A percentile compares a stretch with the other conserved stretches of the same genome.
phyloP scores from a whole-genome alignment of 2,113 vertebrate genomes.

The Merops nubicus region DNA sequence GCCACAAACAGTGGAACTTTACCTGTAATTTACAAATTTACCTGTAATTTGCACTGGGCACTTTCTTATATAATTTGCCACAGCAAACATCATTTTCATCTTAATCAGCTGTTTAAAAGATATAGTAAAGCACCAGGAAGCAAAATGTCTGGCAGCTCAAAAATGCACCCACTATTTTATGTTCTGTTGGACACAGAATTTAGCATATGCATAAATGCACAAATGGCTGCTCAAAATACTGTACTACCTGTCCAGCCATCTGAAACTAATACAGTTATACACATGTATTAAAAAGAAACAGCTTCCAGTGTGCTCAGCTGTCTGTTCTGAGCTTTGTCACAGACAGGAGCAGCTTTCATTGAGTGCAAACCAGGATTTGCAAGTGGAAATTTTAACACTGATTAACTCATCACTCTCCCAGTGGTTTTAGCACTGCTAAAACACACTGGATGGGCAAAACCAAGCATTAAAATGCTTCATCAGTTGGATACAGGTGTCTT shows the following conservation, averaged over 20 bases:
- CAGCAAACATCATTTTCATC: neutral
- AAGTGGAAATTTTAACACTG: neutral
- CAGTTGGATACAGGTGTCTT: neutral
- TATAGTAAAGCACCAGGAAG: neutral
- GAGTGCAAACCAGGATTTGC: neutral
- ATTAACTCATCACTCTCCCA: neutral
- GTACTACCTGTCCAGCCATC: neutral
- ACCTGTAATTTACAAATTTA: no score
- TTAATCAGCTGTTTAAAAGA: neutral
- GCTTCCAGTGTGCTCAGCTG: neutral
- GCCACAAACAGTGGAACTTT: neutral
- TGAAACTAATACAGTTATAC: slow-evolving; percentile 9
- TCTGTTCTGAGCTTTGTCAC: neutral
- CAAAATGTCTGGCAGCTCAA: neutral
- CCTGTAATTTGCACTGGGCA: neutral
- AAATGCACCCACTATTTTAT: neutral
- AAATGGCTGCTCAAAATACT: neutral
- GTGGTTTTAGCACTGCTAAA: neutral
- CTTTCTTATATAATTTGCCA: neutral
- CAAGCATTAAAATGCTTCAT: neutral
- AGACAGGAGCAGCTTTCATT: neutral
- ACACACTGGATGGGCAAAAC: neutral
- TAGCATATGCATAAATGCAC: neutral
- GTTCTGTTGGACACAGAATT: neutral
- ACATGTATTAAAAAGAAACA: neutral